A percentile compares a stretch with the other conserved stretches of the same genome.
phyloP scores from a whole-genome alignment of 1,140 invertebrate genomes.

The Macrosteles quadrilineatus region DNA sequence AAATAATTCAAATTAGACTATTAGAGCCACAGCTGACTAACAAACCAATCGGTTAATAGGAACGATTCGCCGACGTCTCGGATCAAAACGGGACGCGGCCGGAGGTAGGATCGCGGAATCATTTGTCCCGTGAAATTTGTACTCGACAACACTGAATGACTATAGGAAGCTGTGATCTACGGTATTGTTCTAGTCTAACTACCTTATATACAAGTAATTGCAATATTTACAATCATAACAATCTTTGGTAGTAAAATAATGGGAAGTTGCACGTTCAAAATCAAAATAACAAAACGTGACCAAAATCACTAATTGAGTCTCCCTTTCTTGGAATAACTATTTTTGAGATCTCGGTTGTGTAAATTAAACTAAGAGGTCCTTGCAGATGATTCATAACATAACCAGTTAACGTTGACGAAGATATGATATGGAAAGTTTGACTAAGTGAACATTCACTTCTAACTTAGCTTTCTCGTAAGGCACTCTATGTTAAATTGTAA shows the following conservation, averaged over 20 bases:
- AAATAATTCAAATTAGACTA: no score
- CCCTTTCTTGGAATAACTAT: background rate
- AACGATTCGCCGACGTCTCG: background rate
- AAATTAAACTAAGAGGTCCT: no score
- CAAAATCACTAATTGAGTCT: no score
- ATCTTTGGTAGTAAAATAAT: constrained; percentile 24
- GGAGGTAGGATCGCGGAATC: constrained; percentile 6
- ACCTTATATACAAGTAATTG: background rate
- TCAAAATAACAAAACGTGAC: background rate
- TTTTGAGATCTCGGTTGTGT: background rate
- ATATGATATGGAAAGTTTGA: no score
- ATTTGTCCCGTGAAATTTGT: background rate
- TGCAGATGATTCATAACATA: no score
- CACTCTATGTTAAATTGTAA: no score
- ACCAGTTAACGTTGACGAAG: no score
- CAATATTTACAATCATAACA: constrained; percentile 14
- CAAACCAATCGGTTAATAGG: background rate
- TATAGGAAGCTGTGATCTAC: constrained; percentile 13
- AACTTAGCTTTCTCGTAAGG: no score
- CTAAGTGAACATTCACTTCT: no score
- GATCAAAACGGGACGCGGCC: background rate
- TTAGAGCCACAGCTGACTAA: no score
- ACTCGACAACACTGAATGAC: constrained; percentile 5
- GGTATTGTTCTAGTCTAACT: background rate
- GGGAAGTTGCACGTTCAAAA: constrained; percentile 9